Evolutionary conservation across 2,888 invertebrate genomes (phyloP).

Genomic region (Yponomeuta evonymella): DNA sequence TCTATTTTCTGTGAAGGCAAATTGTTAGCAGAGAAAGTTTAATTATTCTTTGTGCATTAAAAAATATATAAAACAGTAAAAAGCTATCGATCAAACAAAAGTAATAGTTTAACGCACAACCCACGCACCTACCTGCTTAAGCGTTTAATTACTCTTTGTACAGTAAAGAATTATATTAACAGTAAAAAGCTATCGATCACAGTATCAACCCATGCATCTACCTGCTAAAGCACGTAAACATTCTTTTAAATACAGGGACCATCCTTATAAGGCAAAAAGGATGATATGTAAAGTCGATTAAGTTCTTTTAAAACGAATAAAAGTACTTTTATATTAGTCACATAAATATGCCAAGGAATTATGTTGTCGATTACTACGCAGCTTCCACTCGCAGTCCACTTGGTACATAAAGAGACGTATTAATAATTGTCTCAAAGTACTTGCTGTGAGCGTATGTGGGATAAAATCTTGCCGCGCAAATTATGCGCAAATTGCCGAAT

Average conservation of each 20-base stretch:
- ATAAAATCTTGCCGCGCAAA: neutral
- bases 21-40: too few relatives aligned
- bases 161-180: too few relatives aligned
- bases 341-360: neutral
- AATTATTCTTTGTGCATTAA: too few relatives aligned
- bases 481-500: neutral
- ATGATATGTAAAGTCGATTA: neutral
- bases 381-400: neutral
- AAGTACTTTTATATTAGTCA: neutral
- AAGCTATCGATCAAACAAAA: too few relatives aligned
- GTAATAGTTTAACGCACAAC: too few relatives aligned
- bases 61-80: too few relatives aligned
- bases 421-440: slow-evolving; percentile 1
- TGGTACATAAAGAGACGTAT: slow-evolving; percentile 4
- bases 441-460: neutral
- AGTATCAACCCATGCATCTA: neutral
- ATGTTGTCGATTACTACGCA: slow-evolving; percentile 3
- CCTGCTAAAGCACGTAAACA: neutral
- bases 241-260: neutral
- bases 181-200: too few relatives aligned
- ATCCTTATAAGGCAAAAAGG: neutral
- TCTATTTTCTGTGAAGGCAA: too few relatives aligned
- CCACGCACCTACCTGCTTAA: too few relatives aligned
- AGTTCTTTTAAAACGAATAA: neutral
- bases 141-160: too few relatives aligned